Conservation (phyloP, 2,797 vertebrate species). For the Dicrostonyx torquatus region DNA sequence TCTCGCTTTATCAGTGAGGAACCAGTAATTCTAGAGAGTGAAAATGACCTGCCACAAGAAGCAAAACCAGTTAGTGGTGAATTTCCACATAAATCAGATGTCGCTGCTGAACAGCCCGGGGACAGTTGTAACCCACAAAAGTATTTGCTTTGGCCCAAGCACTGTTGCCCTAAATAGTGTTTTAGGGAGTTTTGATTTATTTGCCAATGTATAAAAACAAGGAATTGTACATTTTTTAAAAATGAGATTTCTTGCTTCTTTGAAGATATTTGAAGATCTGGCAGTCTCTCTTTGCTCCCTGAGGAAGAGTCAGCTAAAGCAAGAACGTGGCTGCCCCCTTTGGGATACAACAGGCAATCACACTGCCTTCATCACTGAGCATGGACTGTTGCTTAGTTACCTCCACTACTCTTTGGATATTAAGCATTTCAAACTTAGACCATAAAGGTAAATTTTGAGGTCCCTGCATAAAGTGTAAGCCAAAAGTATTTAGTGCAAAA, state of each 20-base stretch:
- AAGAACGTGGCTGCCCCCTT: neutral
- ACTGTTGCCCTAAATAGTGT: conserved; percentile 59
- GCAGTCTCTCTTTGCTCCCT: neutral
- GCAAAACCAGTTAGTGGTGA: conserved; percentile 49
- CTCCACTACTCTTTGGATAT: neutral
- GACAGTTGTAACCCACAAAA: conserved; percentile 58
- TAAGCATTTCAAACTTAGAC: neutral
- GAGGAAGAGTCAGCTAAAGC: neutral
- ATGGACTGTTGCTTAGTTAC: neutral
- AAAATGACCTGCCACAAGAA: conserved; percentile 56
- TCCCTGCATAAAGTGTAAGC: neutral
- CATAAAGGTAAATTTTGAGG: neutral
- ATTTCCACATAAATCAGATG: conserved; percentile 69
- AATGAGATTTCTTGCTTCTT: conserved; percentile 63
- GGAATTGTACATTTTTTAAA: conserved; percentile 61
- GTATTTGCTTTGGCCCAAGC: conserved; percentile 74
- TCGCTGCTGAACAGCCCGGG: neutral
- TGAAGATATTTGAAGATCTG: conserved; percentile 58
- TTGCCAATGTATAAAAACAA: conserved; percentile 68
- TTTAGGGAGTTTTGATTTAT: conserved; percentile 75
- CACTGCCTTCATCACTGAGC: neutral
- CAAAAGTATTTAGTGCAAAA: conserved; percentile 31
- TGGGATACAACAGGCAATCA: neutral
- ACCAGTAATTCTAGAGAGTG: conserved; percentile 52
- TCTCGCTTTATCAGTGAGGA: conserved; percentile 52